A percentile compares a stretch with the other conserved stretches of the same genome.
Evolutionary conservation across 1,140 invertebrate genomes (phyloP).

Genomic region (Ephestia elutella): DNA sequence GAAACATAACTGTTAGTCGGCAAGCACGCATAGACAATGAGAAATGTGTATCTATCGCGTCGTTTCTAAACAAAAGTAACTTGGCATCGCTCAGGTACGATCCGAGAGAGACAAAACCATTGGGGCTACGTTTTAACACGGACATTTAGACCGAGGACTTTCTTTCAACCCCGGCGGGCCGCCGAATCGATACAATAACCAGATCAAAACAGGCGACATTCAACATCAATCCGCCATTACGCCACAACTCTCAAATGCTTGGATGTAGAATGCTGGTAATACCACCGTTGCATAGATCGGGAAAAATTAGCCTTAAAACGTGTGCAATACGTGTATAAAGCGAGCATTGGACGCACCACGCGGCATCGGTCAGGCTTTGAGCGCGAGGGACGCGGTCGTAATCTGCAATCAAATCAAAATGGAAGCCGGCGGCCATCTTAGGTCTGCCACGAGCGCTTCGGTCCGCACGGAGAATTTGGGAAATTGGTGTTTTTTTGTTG

Average conservation of each 20-base stretch:
- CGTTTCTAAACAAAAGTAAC: constrained; percentile 1
- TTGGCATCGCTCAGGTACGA: constrained; percentile 20
- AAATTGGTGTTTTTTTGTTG: constrained; percentile 72
- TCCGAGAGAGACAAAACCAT: constrained; percentile 60
- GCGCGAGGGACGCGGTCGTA: constrained; percentile 53
- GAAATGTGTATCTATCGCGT: constrained; percentile 2
- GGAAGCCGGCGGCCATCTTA: constrained; percentile 71
- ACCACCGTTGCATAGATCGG: constrained; percentile 46
- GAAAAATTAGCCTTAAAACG: constrained; percentile 63
- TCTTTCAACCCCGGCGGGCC: constrained; percentile 35
- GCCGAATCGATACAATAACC: constrained; percentile 58
- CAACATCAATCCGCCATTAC: constrained; percentile 16
- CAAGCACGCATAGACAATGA: constrained; percentile 4
- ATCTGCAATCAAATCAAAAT: constrained; percentile 73
- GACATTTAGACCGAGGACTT: constrained; percentile 39
- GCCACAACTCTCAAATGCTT: constrained; percentile 8
- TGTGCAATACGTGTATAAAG: constrained; percentile 60
- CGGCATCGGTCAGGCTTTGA: constrained; percentile 58
- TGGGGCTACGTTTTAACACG: constrained; percentile 40
- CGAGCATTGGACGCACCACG: constrained; percentile 35
- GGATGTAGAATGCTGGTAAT: constrained; percentile 15
- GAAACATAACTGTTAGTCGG: constrained; percentile 1
- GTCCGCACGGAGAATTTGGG: constrained; percentile 69
- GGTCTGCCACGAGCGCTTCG: constrained; percentile 64
- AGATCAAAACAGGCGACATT: constrained; percentile 13